Percentiles rank a stretch among this genome's conserved stretches.
These are phyloP conservation scores for Ceraclea dissimilis DNA, from an alignment of 2,888 invertebrate genomes.

Conservation along the genomic window DNA sequence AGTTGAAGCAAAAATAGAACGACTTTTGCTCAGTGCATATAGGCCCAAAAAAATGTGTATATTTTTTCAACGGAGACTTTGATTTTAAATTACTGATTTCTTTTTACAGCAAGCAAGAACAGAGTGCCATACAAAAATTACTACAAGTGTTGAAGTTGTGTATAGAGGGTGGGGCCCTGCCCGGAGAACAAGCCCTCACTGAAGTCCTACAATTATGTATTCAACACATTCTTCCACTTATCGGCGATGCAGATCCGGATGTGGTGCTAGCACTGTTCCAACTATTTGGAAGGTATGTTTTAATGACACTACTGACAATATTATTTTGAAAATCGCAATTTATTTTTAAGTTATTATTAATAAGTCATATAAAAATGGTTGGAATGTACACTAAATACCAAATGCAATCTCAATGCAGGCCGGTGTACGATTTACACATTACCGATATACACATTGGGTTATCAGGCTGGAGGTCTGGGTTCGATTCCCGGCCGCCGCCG, in stretches of 20 bases:
- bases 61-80: no score
- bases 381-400: no score
- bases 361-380: no score
- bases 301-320: not conserved
- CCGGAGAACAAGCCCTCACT: conserved; percentile 38
- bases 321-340: not conserved
- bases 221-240: conserved; percentile 37
- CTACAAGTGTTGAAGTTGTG: conserved; percentile 46
- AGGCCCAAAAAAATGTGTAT: no score
- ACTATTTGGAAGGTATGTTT: conserved; percentile 36
- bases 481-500: not conserved
- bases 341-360: no score
- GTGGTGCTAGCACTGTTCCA: conserved; percentile 39
- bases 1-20: no score
- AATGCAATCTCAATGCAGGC: not conserved
- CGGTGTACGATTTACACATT: no score
- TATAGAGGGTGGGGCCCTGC: conserved; percentile 36
- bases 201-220: conserved; percentile 37
- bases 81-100: no score
- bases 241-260: conserved; percentile 35
- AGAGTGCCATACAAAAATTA: conserved; percentile 39
- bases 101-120: conserved; percentile 3
- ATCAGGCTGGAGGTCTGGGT: not conserved
- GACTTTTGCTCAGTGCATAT: no score
- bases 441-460: no score